These are phyloP conservation scores for Saccostrea echinata DNA, from an alignment of 1,140 invertebrate species.

Conservation along the genomic window DNA sequence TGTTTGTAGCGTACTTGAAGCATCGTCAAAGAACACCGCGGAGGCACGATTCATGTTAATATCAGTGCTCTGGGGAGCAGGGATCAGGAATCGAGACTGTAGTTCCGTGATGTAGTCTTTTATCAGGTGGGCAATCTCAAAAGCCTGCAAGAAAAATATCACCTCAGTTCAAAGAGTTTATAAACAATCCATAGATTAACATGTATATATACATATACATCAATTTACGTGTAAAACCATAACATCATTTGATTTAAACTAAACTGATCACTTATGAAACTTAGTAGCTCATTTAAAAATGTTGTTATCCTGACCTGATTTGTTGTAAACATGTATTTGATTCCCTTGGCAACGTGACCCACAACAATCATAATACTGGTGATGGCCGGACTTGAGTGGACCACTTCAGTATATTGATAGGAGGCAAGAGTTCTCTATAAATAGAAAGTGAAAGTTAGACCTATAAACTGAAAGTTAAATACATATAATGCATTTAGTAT, in stretches of 20 bases:
- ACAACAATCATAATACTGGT: constrained; percentile 78
- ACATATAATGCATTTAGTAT: not conserved
- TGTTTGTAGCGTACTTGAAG: constrained; percentile 47
- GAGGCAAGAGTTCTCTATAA: constrained; percentile 69
- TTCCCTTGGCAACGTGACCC: constrained; percentile 75
- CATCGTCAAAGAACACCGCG: constrained; percentile 53
- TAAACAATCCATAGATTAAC: too few species aligned
- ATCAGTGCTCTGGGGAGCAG: constrained; percentile 71
- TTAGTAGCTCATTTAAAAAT: too few species aligned
- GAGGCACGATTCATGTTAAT: constrained; percentile 50
- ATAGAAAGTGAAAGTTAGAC: constrained; percentile 17
- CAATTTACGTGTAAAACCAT: too few species aligned
- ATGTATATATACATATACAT: too few species aligned
- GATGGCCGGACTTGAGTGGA: constrained; percentile 75
- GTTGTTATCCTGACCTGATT: constrained; percentile 66
- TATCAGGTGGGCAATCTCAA: constrained; percentile 95
- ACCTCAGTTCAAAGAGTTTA: not conserved
- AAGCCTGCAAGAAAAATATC: constrained; percentile 84
- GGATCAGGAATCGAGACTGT: constrained; percentile 67
- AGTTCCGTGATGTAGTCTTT: constrained; percentile 87
- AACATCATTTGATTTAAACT: too few species aligned
- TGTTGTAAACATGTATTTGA: constrained; percentile 76
- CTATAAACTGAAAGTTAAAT: not conserved
- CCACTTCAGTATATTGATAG: constrained; percentile 72
- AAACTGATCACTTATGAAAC: too few species aligned